Evolutionary conservation across 2,113 vertebrate genomes (phyloP).

Genomic region (Ailurus styani): DNA sequence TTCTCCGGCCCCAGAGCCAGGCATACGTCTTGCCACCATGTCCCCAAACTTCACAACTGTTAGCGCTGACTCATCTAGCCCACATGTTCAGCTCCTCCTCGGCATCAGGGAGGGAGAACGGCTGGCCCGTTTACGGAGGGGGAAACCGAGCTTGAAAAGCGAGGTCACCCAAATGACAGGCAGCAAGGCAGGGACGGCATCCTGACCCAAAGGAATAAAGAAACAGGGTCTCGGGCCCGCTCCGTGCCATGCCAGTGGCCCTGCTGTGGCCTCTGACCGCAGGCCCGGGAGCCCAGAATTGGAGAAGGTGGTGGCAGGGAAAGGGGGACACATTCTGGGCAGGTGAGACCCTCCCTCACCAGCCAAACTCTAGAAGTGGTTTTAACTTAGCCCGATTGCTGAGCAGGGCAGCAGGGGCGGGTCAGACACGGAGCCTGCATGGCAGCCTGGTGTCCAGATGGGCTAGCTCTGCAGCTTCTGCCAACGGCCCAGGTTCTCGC

Average conservation of each 20-base stretch:
- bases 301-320: fast-evolving
- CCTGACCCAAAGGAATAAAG: background rate
- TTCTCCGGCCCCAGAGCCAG: background rate
- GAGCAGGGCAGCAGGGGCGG: background rate
- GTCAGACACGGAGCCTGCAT: background rate
- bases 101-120: fast-evolving
- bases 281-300: background rate
- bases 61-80: background rate
- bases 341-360: no score
- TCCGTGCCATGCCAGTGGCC: fast-evolving
- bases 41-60: background rate
- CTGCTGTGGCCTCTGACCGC: fast-evolving
- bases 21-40: fast-evolving
- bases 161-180: background rate
- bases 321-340: background rate
- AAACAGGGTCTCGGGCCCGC: background rate
- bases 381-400: background rate
- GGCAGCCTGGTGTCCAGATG: background rate
- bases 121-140: background rate
- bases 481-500: background rate
- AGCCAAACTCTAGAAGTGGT: background rate
- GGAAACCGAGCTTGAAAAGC: background rate
- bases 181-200: background rate
- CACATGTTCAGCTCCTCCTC: background rate
- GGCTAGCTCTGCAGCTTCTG: background rate